These are phyloP conservation scores for Eupithecia inturbata DNA, from an alignment of 2,888 invertebrate species.

Conservation along the genomic window DNA sequence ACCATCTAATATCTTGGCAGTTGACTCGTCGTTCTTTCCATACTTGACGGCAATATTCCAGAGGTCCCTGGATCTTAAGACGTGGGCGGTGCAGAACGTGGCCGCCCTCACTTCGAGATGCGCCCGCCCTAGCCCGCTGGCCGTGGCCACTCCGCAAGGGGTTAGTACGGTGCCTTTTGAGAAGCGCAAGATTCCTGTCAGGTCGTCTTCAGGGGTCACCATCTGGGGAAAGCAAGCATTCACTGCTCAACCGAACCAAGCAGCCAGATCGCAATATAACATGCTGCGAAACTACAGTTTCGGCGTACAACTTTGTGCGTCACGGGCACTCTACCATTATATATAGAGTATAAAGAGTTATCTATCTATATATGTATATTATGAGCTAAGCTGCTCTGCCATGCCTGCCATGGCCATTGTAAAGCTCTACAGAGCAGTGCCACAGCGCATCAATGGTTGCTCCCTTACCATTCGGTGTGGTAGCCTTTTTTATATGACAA, in stretches of 20 bases:
- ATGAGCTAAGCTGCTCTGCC: no score
- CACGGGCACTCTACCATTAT: background rate
- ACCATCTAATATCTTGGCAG: conserved; percentile 50
- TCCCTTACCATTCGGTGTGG: no score
- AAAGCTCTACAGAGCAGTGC: no score
- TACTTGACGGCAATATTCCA: conserved; percentile 63
- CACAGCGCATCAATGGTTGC: no score
- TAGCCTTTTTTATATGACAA: no score
- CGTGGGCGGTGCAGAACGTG: conserved; percentile 73
- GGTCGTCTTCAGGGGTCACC: conserved; percentile 75
- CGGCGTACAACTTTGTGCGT: background rate
- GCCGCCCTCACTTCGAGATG: conserved; percentile 68
- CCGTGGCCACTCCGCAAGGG: conserved; percentile 56
- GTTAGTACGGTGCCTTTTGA: conserved; percentile 67
- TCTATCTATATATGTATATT: no score
- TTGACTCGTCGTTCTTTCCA: conserved; percentile 54
- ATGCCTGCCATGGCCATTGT: no score
- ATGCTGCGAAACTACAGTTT: background rate
- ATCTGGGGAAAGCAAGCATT: conserved; percentile 54
- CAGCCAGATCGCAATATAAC: background rate
- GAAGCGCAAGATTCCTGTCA: conserved; percentile 68
- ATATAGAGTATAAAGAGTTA: no score
- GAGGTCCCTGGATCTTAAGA: conserved; percentile 56
- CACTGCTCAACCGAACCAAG: no score
- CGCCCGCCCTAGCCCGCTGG: conserved; percentile 58